Conservation (phyloP, 2,113 vertebrate genomes). For the Henicopernis longicauda region DNA sequence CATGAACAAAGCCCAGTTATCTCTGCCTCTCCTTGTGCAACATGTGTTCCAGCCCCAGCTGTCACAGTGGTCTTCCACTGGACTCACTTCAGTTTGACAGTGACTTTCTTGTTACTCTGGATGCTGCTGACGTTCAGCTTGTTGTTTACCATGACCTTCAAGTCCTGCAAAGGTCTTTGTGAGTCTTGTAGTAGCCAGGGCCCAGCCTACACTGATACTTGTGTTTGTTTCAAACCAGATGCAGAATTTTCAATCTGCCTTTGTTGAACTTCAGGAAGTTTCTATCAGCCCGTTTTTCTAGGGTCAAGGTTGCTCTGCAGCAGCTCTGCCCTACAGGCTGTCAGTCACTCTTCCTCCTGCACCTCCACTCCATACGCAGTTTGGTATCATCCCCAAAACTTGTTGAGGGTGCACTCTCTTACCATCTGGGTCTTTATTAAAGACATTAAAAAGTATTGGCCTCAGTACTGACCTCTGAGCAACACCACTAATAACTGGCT, state of each 20-base stretch:
- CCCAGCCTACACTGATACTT: not conserved
- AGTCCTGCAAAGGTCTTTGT: not conserved
- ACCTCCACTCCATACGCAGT: not conserved
- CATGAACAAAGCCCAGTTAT: not conserved
- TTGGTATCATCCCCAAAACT: not conserved
- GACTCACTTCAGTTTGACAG: not conserved
- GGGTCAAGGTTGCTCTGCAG: not conserved
- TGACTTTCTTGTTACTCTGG: not conserved
- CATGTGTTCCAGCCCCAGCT: not conserved
- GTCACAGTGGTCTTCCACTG: not conserved
- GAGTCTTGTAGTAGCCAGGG: not conserved
- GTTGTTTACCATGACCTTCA: not conserved
- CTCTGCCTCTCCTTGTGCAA: not conserved
- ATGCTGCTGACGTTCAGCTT: not conserved
- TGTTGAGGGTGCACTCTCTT: not conserved
- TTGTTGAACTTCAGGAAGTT: not conserved
- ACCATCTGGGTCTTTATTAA: not conserved
- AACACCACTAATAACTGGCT: not conserved
- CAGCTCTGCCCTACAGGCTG: not conserved
- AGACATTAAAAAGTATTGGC: not conserved
- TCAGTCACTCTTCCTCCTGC: not conserved
- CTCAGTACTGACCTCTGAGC: not conserved
- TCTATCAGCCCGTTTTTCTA: not conserved
- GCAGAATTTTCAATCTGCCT: not conserved
- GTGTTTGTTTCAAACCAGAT: not conserved